phyloP scores from a whole-genome alignment of 2,888 invertebrate species.

The Leptarthrus brevirostris region DNA sequence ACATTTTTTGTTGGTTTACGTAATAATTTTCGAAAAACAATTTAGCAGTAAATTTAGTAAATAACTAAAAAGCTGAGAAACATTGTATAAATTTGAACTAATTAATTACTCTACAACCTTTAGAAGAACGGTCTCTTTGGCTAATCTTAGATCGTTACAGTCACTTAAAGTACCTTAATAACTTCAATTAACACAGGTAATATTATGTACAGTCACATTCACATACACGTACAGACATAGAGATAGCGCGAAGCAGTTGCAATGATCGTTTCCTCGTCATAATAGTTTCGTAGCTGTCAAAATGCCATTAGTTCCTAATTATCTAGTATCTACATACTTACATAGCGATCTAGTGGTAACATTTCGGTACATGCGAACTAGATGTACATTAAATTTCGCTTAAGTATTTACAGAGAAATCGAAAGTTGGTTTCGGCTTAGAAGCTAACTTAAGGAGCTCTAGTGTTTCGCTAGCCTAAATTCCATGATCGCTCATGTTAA shows the following conservation, averaged over 20 bases:
- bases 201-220: background rate
- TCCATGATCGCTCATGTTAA: slow-evolving; percentile 73
- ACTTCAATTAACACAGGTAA: slow-evolving; percentile 34
- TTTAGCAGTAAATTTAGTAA: too few relatives aligned
- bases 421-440: background rate
- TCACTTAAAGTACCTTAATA: slow-evolving; percentile 25
- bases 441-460: background rate
- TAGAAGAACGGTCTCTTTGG: slow-evolving; percentile 51
- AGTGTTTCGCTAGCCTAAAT: slow-evolving; percentile 65
- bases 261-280: background rate
- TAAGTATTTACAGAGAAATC: slow-evolving; percentile 38
- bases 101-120: slow-evolving; percentile 31
- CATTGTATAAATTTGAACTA: slow-evolving; percentile 5
- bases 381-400: background rate
- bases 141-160: slow-evolving; percentile 50
- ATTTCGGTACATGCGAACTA: slow-evolving; percentile 2
- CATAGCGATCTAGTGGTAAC: slow-evolving; percentile 36
- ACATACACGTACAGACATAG: slow-evolving; percentile 1
- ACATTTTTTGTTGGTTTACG: background rate
- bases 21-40: background rate
- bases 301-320: slow-evolving; percentile 16
- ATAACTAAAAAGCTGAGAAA: slow-evolving; percentile 9
- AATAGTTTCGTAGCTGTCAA: slow-evolving; percentile 19
- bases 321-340: slow-evolving; percentile 20
- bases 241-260: background rate